Conservation (phyloP, 2,113 vertebrate species). For the Clupea harengus region DNA sequence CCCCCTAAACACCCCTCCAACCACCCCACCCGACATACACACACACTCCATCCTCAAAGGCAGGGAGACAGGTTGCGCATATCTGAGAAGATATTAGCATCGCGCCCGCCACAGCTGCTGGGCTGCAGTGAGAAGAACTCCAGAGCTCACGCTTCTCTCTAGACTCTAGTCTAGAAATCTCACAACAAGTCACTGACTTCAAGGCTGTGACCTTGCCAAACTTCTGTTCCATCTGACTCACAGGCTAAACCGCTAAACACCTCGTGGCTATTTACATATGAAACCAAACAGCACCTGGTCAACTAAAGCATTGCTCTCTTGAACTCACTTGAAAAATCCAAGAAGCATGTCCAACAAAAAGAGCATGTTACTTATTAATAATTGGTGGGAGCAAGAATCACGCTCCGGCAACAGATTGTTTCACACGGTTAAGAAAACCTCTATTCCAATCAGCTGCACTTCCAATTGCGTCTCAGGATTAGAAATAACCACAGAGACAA, state of each 20-base stretch:
- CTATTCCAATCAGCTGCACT: neutral
- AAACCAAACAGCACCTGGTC: conserved; percentile 10
- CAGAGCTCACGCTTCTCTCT: neutral
- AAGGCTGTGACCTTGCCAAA: neutral
- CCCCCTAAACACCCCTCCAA: conserved; percentile 41
- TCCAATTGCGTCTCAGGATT: neutral
- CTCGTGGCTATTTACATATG: neutral
- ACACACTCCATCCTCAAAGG: conserved; percentile 24
- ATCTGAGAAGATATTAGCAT: conserved; percentile 10
- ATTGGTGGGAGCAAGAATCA: neutral
- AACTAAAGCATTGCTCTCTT: too few relatives aligned
- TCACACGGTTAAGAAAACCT: neutral
- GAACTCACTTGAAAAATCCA: too few relatives aligned
- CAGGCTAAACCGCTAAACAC: too few relatives aligned
- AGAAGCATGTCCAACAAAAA: conserved; percentile 17
- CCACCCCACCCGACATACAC: conserved; percentile 33
- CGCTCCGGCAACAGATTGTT: neutral
- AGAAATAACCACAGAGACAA: conserved; percentile 17
- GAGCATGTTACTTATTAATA: neutral
- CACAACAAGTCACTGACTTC: neutral
- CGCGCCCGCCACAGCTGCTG: neutral
- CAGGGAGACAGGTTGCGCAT: conserved; percentile 48
- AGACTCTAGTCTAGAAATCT: neutral
- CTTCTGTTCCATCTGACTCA: neutral
- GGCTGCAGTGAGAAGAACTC: neutral